Evolutionary conservation across 2,888 invertebrate species (phyloP), one percentile per base, ranked within the genome.

Genomic region (Troides helena): DNA sequence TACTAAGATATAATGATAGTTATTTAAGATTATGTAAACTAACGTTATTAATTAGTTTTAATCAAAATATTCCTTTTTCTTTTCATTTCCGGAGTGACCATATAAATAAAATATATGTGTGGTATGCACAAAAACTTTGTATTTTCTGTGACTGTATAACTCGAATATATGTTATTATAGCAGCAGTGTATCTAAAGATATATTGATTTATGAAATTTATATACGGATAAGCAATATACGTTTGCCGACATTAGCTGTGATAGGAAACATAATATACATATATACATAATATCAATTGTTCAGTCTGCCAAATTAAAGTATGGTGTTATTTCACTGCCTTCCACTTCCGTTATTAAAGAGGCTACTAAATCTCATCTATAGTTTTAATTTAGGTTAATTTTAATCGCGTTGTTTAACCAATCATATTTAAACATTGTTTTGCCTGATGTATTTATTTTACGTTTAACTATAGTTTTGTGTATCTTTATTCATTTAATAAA

Each of bases 241-340:
- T 65, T 66, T 66, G 65, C 65, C 65, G 69, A 62, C 50, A 14
- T 61, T 65, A 69, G 65, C 69, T 69, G 69, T 69, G 69, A 69
- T 69, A 69, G 65, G 62, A 69, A 50, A 66, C 36, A 69, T 50
- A 69, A 65, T 62, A 30, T 56, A 17, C 18, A 30, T 58, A 46
- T 43, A 62, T 30, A 18, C 60, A 68, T 58, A 59, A 23, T 56
- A 61, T 61, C 17, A 39, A 39, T 39, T 7, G 10, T 10, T 39
- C 39, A 46, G 21, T 57, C 18, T 70, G 69, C 66, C 69, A 66
- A 69, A 66, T 66, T 36, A 50, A 50, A 50, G 58, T 66, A 70
- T 61, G 69, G 56, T 57, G 36, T 14, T 46, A 46, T 65, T 65
- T 68, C 72, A 75, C 75, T 75, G 75, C 76, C 76, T 71, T 70